Percentiles rank a stretch among this genome's conserved stretches.
Conservation (phyloP, 2,797 vertebrate genomes). For the Acropternis orthonyx region DNA sequence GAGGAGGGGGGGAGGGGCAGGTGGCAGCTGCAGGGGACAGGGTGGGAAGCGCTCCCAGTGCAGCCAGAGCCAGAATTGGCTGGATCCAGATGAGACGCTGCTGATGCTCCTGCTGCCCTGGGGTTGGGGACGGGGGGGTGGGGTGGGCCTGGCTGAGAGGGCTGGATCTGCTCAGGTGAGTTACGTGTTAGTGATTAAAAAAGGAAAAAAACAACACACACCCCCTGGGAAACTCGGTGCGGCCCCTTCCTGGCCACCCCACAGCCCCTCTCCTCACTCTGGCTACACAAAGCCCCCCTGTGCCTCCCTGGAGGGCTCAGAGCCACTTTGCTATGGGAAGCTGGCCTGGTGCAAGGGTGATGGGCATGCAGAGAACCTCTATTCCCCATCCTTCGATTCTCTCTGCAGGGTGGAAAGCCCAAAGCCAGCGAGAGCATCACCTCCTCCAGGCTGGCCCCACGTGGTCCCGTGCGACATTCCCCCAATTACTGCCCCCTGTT, state of each 20-base stretch:
- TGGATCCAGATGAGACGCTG: not conserved
- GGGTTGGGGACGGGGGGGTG: not conserved
- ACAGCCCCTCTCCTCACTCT: not conserved
- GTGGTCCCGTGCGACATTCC: rapidly evolving
- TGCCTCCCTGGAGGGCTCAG: not conserved
- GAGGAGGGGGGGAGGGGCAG: not conserved
- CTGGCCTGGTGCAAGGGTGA: not conserved
- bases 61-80: constrained; percentile 12
- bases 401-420: not conserved
- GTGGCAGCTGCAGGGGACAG: constrained; percentile 54
- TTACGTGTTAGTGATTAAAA: constrained; percentile 31
- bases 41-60: constrained; percentile 36
- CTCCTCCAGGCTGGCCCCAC: rapidly evolving
- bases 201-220: not conserved
- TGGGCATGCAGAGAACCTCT: not conserved
- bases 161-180: not conserved
- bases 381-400: not conserved
- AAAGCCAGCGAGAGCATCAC: not conserved
- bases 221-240: not conserved
- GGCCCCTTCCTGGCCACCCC: not conserved
- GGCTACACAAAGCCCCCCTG: not conserved
- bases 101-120: not conserved
- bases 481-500: not conserved
- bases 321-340: not conserved
- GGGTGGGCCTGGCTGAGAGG: not conserved